Evolutionary conservation across 2,888 invertebrate genomes (phyloP).

Genomic region (Hetaerina titia): DNA sequence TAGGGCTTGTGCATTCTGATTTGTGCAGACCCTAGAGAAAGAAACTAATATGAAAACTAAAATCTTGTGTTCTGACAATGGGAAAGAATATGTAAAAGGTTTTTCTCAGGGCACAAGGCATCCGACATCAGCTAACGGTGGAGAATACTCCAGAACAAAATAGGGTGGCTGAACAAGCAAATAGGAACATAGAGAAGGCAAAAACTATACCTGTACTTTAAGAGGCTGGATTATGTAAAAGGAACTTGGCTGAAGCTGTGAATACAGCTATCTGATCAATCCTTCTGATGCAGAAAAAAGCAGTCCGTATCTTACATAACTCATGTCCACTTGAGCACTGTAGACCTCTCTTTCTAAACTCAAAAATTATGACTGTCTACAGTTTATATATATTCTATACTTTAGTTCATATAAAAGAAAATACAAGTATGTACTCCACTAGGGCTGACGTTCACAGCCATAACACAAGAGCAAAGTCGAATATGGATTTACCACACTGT

Average conservation of each 20-base stretch:
- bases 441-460: too few species aligned
- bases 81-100: not conserved
- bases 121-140: not conserved
- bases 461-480: too few species aligned
- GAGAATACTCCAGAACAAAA: not conserved
- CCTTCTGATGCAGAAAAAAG: too few species aligned
- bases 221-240: not conserved
- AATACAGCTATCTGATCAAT: too few species aligned
- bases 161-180: not conserved
- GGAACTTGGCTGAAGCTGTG: not conserved
- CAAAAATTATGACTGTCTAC: too few species aligned
- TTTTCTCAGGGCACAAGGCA: not conserved
- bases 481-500: too few species aligned
- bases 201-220: not conserved
- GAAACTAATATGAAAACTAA: not conserved
- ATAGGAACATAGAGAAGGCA: not conserved
- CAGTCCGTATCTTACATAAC: too few species aligned
- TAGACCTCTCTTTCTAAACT: too few species aligned
- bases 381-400: too few species aligned
- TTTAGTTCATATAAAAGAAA: too few species aligned
- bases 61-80: not conserved
- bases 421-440: too few species aligned
- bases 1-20: slow-evolving; percentile 72
- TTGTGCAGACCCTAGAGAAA: not conserved
- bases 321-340: too few species aligned